Evolutionary conservation across 1,140 invertebrate genomes (phyloP).

Genomic region (Hirudo medicinalis): DNA sequence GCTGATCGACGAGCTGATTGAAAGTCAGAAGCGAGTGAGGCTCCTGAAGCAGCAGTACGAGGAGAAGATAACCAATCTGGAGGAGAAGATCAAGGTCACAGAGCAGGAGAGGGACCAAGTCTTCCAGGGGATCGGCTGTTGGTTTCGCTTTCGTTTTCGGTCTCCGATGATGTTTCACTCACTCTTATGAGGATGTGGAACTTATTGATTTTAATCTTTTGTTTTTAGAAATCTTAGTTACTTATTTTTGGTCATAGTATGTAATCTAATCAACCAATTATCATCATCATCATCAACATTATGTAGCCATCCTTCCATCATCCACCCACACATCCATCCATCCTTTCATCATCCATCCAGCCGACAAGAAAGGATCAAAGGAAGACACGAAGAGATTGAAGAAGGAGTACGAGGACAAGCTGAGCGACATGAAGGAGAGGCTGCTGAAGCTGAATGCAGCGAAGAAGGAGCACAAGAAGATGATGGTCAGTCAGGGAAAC

Average conservation of each 20-base stretch:
- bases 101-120: constrained; percentile 86
- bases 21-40: constrained; percentile 65
- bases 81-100: constrained; percentile 70
- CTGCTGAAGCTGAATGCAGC: constrained; percentile 71
- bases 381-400: constrained; percentile 58
- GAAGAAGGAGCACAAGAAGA: constrained; percentile 72
- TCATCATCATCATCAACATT: not conserved
- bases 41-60: constrained; percentile 75
- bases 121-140: constrained; percentile 46
- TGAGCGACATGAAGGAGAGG: constrained; percentile 72
- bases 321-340: too few relatives aligned
- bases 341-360: not conserved
- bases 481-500: constrained; percentile 66
- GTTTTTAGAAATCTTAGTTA: too few relatives aligned
- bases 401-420: constrained; percentile 76
- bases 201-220: too few relatives aligned
- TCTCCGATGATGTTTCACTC: too few relatives aligned
- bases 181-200: too few relatives aligned
- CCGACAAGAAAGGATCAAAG: constrained; percentile 2
- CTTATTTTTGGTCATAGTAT: too few relatives aligned
- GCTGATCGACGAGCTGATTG: constrained; percentile 81
- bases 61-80: constrained; percentile 72
- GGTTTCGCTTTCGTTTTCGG: not conserved
- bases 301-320: not conserved
- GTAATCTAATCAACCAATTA: too few relatives aligned